Conservation (phyloP, 2,888 invertebrate genomes). For the Thyatira batis region DNA sequence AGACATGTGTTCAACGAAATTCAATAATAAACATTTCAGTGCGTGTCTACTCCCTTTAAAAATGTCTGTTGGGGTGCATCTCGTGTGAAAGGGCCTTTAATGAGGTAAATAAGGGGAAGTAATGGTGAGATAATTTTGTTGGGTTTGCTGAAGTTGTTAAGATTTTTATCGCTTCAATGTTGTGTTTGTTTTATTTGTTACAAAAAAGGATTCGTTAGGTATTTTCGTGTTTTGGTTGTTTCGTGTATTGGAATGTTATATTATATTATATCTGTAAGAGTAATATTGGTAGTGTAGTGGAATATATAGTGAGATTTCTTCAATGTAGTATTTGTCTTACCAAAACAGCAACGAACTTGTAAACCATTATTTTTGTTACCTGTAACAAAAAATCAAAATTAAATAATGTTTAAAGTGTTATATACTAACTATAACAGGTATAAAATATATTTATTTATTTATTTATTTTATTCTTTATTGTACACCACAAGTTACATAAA, state of each 20-base stretch:
- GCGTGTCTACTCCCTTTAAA: constrained; percentile 11
- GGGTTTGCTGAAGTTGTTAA: neutral
- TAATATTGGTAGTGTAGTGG: too few relatives aligned
- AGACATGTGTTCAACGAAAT: constrained; percentile 53
- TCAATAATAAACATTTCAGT: constrained; percentile 50
- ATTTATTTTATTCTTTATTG: too few relatives aligned
- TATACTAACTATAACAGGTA: too few relatives aligned
- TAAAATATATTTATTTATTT: too few relatives aligned
- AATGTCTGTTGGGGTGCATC: constrained; percentile 28
- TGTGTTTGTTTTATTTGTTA: constrained; percentile 1
- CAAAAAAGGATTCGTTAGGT: too few relatives aligned
- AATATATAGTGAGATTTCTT: neutral
- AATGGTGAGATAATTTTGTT: constrained; percentile 6
- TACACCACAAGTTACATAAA: too few relatives aligned
- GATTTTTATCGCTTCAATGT: constrained; percentile 3
- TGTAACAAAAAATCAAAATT: constrained; percentile 52
- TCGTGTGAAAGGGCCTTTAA: constrained; percentile 32
- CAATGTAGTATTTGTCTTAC: constrained; percentile 32
- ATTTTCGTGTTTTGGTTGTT: too few relatives aligned
- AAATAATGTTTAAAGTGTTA: too few relatives aligned
- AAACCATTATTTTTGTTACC: constrained; percentile 53
- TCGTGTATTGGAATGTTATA: too few relatives aligned
- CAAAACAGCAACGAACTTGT: constrained; percentile 21
- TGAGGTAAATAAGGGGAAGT: constrained; percentile 33
- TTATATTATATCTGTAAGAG: too few relatives aligned